These are phyloP conservation scores for Epinotia demarniana DNA, from an alignment of 2,888 invertebrate genomes.

Conservation along the genomic window DNA sequence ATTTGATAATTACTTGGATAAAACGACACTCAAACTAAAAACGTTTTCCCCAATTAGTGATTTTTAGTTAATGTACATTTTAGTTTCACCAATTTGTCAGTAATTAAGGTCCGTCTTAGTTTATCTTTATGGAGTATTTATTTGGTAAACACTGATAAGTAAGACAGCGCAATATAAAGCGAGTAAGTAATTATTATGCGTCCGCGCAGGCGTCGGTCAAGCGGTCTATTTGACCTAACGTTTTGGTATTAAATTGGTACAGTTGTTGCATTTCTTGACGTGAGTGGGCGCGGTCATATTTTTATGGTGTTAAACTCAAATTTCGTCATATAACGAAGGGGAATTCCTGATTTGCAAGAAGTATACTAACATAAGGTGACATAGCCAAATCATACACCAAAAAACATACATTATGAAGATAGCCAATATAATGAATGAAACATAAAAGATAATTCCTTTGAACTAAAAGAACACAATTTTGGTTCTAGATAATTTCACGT, in stretches of 20 bases:
- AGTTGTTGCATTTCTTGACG: no score
- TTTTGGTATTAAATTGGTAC: not conserved
- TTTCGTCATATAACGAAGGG: no score
- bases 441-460: no score
- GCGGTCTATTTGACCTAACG: not conserved
- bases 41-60: slow-evolving; percentile 45
- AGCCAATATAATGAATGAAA: no score
- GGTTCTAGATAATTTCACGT: no score
- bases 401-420: no score
- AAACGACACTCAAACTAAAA: slow-evolving; percentile 29
- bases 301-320: no score
- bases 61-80: slow-evolving; percentile 54
- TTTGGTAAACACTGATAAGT: slow-evolving; percentile 59
- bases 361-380: not conserved
- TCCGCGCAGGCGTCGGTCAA: slow-evolving; percentile 20
- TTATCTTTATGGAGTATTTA: slow-evolving; percentile 69
- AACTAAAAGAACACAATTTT: no score
- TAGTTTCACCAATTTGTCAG: slow-evolving; percentile 68
- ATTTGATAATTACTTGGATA: slow-evolving; percentile 34
- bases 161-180: slow-evolving; percentile 41
- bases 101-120: slow-evolving; percentile 63
- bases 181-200: slow-evolving; percentile 43
- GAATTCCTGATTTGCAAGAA: no score
- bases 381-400: not conserved
- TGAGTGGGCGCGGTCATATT: no score